Evolutionary conservation across 2,888 invertebrate species (phyloP).

Genomic region (Philopedon plagiatum): DNA sequence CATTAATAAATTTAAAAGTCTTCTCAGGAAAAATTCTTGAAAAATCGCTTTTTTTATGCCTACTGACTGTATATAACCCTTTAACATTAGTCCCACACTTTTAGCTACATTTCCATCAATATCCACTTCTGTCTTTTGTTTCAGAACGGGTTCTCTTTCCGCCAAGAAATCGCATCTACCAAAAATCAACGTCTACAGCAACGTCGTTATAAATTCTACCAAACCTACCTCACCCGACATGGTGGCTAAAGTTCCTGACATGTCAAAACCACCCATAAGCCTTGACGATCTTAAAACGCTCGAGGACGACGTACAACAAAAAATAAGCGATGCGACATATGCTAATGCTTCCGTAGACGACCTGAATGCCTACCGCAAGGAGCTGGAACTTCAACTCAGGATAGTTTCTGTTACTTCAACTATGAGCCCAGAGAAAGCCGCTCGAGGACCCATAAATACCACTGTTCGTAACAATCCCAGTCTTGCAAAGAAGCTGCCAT

Average conservation of each 20-base stretch:
- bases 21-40: no score
- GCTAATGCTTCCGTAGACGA: slow-evolving; percentile 70
- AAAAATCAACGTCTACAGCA: slow-evolving; percentile 59
- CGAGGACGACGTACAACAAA: slow-evolving; percentile 58
- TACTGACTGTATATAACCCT: no score
- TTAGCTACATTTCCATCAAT: not conserved
- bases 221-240: not conserved
- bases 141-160: slow-evolving; percentile 42
- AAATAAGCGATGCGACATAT: slow-evolving; percentile 49
- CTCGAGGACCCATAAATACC: slow-evolving; percentile 30
- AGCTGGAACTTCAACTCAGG: slow-evolving; percentile 69
- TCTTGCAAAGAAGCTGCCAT: slow-evolving; percentile 34
- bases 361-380: slow-evolving; percentile 69
- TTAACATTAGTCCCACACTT: no score
- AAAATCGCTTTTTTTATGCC: no score
- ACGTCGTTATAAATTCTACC: slow-evolving; percentile 54
- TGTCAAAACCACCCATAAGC: slow-evolving; percentile 65
- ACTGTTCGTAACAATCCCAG: slow-evolving; percentile 54
- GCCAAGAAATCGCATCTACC: slow-evolving; percentile 52
- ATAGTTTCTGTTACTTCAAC: slow-evolving; percentile 57
- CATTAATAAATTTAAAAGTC: no score
- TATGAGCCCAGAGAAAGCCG: slow-evolving; percentile 28
- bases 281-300: slow-evolving; percentile 63
- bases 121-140: not conserved
- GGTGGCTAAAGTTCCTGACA: slow-evolving; percentile 55